Evolutionary conservation across 1,140 invertebrate species (phyloP), one percentile per base, ranked within the genome.

Genomic region (Lerema accius): DNA sequence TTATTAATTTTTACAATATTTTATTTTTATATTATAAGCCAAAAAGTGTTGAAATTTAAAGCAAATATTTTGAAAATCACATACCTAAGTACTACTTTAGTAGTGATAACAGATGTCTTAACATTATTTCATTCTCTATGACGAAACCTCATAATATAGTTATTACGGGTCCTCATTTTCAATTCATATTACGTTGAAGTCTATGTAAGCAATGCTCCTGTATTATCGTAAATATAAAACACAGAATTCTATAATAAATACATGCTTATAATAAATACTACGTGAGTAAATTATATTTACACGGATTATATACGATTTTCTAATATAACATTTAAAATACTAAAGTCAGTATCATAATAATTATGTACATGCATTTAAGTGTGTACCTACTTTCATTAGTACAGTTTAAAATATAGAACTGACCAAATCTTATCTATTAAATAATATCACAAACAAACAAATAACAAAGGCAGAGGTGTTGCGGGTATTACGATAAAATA

Each of bases 401-500:
- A 28, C 26, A 49, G 14, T 32, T 49, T 49, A 28, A 32, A 23
- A 16, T 9, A 15, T 53, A 1, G 3, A 40, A 53, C 50, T 26
- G 37, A 10, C 19, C 4, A 11, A 26, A 40, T 40, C 6, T 42
- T 55, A 55, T 55, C 37, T 19, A 42, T 15, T 42, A 7, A 42
- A 55, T 55, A 55, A 55, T 55, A 55, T 55, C 51, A 55, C 51
- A 55, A 42, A 14, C 1, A 32, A 32, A 32, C 28, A 28, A 42
- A 42, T 42, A 55, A 42, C 37, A 39, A 37, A 15, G 19, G 13
- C 40, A 49, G 32, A 4, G 13, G 11, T 28, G 23, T 32, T 32
- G 28, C 28, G 1, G 1, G 3, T 32, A 7, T 32, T 32, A 7
- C 5, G n/a, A n/a, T n/a, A n/a, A n/a, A n/a, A n/a, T n/a, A n/a